Conservation (phyloP, 2,888 invertebrate genomes). For the Thyatira batis region DNA sequence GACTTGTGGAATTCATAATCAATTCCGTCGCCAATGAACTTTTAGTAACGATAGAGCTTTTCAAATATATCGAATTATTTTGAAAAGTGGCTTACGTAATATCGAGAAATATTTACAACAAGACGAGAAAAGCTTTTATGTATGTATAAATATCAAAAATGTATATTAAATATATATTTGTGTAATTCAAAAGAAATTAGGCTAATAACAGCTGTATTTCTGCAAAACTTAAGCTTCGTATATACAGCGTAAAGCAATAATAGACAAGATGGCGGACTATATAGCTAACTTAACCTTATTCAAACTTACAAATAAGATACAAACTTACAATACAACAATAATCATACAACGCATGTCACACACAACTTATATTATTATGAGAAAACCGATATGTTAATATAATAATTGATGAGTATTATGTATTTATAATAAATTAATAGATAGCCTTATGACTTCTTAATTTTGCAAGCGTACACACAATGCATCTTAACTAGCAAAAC, state of each 20-base stretch:
- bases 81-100: constrained; percentile 63
- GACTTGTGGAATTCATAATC: constrained; percentile 18
- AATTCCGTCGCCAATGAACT: constrained; percentile 20
- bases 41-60: constrained; percentile 42
- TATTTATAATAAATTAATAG: constrained; percentile 51
- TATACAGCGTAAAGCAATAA: constrained; percentile 57
- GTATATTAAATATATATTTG: constrained; percentile 46
- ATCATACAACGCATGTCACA: constrained; percentile 64
- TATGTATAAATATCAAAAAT: constrained; percentile 22
- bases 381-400: constrained; percentile 64
- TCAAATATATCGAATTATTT: constrained; percentile 15
- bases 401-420: constrained; percentile 72
- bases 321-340: constrained; percentile 54
- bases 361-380: constrained; percentile 52
- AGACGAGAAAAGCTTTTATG: constrained; percentile 40
- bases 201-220: constrained; percentile 33
- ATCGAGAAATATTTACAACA: constrained; percentile 62
- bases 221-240: constrained; percentile 39
- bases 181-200: constrained; percentile 6
- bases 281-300: constrained; percentile 48
- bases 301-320: constrained; percentile 50
- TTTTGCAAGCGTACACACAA: constrained; percentile 70
- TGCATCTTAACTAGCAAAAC: constrained; percentile 74
- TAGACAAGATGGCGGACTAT: constrained; percentile 42
- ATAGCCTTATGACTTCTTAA: constrained; percentile 40